phyloP scores from a whole-genome alignment of 1,140 invertebrate species.

The Orchestia grillus region DNA sequence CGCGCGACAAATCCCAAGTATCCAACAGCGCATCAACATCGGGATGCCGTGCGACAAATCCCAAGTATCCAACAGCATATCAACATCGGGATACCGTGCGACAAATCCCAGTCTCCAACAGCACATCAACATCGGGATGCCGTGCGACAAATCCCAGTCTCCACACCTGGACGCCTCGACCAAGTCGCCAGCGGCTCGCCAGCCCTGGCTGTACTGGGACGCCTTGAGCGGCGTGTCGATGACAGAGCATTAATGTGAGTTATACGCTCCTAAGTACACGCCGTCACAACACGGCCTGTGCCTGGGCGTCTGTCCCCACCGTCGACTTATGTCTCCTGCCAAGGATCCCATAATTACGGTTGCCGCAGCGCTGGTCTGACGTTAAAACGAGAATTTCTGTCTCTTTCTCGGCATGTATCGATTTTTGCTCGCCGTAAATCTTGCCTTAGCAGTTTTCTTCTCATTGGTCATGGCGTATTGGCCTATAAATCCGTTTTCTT shows the following conservation, averaged over 20 bases:
- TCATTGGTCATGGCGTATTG: conserved; percentile 7
- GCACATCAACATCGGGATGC: no score
- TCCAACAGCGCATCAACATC: no score
- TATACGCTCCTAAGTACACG: background rate
- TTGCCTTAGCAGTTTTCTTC: background rate
- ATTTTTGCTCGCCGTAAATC: background rate
- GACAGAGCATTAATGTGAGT: background rate
- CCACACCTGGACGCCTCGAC: no score
- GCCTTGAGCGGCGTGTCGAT: background rate
- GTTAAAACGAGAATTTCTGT: background rate
- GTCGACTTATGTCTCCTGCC: background rate
- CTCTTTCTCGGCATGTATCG: background rate
- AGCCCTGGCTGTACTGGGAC: no score
- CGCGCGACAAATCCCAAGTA: no score
- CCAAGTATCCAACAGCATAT: no score
- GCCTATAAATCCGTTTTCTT: background rate
- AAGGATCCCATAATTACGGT: background rate
- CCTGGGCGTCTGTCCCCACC: background rate
- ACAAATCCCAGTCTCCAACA: no score
- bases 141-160: no score
- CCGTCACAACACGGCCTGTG: background rate
- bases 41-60: no score
- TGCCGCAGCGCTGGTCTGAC: background rate
- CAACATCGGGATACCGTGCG: no score
- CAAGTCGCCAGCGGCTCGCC: no score